A percentile compares a stretch with the other conserved stretches of the same genome.
Conservation (phyloP, 2,797 vertebrate genomes). For the Malacoraja senta region DNA sequence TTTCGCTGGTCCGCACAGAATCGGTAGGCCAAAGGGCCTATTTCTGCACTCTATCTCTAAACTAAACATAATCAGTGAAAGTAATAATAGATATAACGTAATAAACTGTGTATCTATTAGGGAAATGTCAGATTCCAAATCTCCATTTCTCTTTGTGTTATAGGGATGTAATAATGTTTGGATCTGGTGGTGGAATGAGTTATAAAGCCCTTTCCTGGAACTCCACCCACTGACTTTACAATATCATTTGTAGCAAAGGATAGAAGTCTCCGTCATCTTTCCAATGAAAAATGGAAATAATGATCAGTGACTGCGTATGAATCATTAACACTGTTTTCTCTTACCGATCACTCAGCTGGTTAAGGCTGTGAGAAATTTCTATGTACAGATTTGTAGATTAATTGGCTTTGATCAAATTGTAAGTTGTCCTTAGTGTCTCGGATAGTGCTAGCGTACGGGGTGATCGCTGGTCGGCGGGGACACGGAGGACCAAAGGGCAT, state of each 20-base stretch:
- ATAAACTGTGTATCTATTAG: neutral
- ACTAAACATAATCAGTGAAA: neutral
- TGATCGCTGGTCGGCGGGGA: too few species aligned
- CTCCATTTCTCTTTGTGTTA: neutral
- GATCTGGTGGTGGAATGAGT: too few species aligned
- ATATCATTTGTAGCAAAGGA: neutral
- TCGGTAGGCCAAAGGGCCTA: too few species aligned
- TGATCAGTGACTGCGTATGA: neutral
- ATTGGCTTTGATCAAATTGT: too few species aligned
- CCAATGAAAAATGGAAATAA: neutral
- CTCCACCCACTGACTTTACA: neutral
- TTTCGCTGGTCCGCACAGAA: too few species aligned
- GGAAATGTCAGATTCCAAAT: neutral
- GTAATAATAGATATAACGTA: neutral
- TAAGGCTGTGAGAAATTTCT: neutral
- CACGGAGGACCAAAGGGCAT: too few species aligned
- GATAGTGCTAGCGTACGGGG: too few species aligned
- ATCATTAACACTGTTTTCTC: neutral
- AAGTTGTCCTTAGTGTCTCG: too few species aligned
- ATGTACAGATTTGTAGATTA: too few species aligned
- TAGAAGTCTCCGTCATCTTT: neutral
- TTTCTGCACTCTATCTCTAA: too few species aligned
- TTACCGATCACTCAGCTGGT: neutral
- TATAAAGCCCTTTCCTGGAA: neutral
- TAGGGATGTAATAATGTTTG: neutral